Conservation (phyloP, 64 coral and sea anemone species). For the Montipora foliosa region DNA sequence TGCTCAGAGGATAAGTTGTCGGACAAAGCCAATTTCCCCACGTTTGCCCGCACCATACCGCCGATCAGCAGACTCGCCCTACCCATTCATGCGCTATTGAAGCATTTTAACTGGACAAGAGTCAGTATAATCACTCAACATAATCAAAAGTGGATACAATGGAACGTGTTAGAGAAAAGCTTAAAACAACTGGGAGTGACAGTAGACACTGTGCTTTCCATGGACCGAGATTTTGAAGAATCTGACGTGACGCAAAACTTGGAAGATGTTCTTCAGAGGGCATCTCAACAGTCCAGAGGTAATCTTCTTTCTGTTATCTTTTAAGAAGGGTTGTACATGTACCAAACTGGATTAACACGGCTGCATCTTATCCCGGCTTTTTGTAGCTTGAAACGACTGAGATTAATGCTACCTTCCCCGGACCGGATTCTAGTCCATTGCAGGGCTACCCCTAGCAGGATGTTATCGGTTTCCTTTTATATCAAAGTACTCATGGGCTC, state of each 20-base stretch:
- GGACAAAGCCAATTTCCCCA: conserved; percentile 46
- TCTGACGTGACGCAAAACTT: background rate
- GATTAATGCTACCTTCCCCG: background rate
- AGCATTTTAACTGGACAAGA: conserved; percentile 53
- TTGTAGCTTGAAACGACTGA: too few relatives aligned
- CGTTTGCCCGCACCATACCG: conserved; percentile 68
- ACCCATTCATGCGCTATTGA: conserved; percentile 38
- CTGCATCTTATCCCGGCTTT: too few relatives aligned
- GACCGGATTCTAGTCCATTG: background rate
- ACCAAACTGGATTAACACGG: too few relatives aligned
- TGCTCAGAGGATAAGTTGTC: conserved; percentile 39
- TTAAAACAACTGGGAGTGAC: background rate
- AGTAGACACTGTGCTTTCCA: background rate
- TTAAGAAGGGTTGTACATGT: background rate
- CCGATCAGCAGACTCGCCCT: conserved; percentile 44
- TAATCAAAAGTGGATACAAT: conserved; percentile 20
- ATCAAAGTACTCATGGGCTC: too few relatives aligned
- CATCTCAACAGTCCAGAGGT: conserved; percentile 10
- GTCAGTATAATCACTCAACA: conserved; percentile 47
- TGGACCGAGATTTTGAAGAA: background rate
- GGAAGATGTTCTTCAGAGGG: background rate
- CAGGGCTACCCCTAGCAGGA: too few relatives aligned
- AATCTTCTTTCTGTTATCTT: background rate
- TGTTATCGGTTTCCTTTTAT: too few relatives aligned
- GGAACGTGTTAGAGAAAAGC: background rate